These are phyloP conservation scores for Hexactinellida sp. DNA, from an alignment of 37 sponge, comb jelly and placozoan species.

Conservation along the genomic window DNA sequence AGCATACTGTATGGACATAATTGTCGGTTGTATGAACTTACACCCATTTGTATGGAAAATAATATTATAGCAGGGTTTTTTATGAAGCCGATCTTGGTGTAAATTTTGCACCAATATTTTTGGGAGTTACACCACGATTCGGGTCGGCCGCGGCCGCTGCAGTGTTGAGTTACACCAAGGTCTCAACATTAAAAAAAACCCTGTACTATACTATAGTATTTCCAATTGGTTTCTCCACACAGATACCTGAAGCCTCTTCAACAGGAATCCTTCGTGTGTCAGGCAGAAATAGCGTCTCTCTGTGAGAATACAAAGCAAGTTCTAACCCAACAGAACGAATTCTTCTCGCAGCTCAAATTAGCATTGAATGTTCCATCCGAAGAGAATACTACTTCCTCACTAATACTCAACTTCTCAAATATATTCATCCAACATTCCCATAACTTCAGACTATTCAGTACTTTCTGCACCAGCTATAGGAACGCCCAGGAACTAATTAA, in stretches of 20 bases:
- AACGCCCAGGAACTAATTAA: constrained; percentile 13
- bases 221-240: no score
- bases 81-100: no score
- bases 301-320: neutral
- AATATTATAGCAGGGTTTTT: no score
- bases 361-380: neutral
- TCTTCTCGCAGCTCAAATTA: neutral
- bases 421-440: neutral
- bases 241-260: neutral
- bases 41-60: no score
- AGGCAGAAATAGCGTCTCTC: neutral
- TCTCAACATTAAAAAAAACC: no score
- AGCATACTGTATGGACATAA: no score
- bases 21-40: no score
- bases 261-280: neutral
- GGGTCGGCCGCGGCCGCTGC: no score
- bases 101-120: no score
- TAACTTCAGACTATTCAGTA: neutral
- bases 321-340: neutral
- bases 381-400: neutral
- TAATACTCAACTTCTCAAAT: neutral
- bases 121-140: no score
- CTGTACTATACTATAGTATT: no score
- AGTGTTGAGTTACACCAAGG: no score
- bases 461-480: neutral